A percentile compares a stretch with the other conserved stretches of the same genome.
These are phyloP conservation scores for Paramormyrops hopkinsi DNA, from an alignment of 2,797 vertebrate genomes.

Conservation along the genomic window DNA sequence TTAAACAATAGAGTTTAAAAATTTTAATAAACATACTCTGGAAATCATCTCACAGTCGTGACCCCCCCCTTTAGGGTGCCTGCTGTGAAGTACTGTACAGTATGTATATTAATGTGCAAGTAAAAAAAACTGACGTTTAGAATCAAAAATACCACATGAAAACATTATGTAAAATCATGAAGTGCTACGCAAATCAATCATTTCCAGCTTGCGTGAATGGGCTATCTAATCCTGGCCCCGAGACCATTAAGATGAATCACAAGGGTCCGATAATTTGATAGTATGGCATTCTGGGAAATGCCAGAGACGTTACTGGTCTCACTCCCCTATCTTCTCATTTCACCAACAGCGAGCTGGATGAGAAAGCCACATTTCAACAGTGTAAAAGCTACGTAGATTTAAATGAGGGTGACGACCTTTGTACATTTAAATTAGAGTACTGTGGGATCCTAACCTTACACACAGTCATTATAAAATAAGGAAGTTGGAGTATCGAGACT, in stretches of 20 bases:
- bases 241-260: not conserved
- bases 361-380: not conserved
- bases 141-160: not conserved
- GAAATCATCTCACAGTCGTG: not conserved
- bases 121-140: not conserved
- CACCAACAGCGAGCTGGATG: not conserved
- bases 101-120: not conserved
- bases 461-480: not conserved
- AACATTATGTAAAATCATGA: not conserved
- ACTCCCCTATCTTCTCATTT: not conserved
- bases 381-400: not conserved
- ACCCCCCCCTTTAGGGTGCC: not conserved
- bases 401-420: not conserved
- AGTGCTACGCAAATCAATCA: not conserved
- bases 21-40: not conserved
- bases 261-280: not conserved
- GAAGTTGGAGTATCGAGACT: slow-evolving; percentile 16
- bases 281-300: not conserved
- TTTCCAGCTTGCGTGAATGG: not conserved
- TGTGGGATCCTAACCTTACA: not conserved
- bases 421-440: not conserved
- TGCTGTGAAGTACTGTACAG: not conserved
- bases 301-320: not conserved
- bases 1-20: not conserved
- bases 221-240: not conserved